Conservation (phyloP, 2,797 vertebrate species). For the Falco peregrinus region DNA sequence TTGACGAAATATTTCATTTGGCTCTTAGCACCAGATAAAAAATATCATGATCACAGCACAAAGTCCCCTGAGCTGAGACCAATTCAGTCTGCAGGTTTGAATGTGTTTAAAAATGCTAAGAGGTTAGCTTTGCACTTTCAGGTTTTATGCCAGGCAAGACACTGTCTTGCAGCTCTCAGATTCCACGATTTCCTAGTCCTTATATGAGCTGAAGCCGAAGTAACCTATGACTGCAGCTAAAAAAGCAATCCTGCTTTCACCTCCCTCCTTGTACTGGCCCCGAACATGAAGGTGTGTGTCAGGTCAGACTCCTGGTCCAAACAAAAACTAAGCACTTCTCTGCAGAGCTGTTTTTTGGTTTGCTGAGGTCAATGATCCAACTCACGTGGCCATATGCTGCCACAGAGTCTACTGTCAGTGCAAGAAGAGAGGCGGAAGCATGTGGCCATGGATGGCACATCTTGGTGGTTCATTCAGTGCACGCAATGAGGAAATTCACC, state of each 20-base stretch:
- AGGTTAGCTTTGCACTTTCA: background rate
- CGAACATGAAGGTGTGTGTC: background rate
- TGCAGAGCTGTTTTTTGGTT: background rate
- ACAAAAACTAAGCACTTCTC: background rate
- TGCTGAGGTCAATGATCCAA: background rate
- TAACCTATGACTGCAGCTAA: background rate
- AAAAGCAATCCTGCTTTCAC: background rate
- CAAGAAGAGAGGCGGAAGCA: background rate
- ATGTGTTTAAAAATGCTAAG: background rate
- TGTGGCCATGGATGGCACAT: background rate
- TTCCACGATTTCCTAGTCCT: background rate
- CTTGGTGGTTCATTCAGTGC: background rate
- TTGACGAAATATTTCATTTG: background rate
- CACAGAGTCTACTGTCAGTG: background rate
- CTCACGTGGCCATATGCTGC: accelerated
- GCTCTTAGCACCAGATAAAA: background rate
- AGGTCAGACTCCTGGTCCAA: background rate
- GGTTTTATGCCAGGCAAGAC: background rate
- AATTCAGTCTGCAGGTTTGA: background rate
- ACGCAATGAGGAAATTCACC: background rate
- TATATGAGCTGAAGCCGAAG: background rate
- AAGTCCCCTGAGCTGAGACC: background rate
- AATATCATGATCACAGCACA: background rate
- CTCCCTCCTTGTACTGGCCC: background rate
- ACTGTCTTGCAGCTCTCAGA: background rate